Percentiles rank a stretch among this genome's conserved stretches.
phyloP scores from a whole-genome alignment of 2,113 vertebrate species.

The Sinocyclocheilus maitianheensis region DNA sequence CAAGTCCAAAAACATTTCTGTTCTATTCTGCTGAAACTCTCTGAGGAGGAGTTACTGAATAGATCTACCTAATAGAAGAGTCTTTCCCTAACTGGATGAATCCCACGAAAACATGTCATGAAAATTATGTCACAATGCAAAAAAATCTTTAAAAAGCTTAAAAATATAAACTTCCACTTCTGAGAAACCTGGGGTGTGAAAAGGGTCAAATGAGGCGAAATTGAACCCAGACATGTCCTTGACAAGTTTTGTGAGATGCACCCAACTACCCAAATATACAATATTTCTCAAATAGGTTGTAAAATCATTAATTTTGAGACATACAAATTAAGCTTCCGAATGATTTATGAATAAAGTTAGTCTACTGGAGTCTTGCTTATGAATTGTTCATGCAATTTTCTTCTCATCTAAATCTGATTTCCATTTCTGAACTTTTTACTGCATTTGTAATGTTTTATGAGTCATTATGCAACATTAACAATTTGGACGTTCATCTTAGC shows the following conservation, averaged over 20 bases:
- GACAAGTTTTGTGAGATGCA: not conserved
- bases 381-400: not conserved
- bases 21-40: constrained; percentile 1
- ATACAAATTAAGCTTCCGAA: not conserved
- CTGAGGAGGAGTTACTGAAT: not conserved
- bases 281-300: not conserved
- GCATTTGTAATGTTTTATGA: not conserved
- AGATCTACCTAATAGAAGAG: not conserved
- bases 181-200: too few species aligned
- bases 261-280: not conserved
- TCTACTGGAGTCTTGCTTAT: not conserved
- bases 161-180: not conserved
- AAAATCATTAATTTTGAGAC: not conserved
- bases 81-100: not conserved
- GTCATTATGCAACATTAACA: constrained; percentile 68
- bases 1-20: constrained; percentile 43
- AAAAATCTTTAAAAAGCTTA: not conserved
- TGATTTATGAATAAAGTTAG: not conserved
- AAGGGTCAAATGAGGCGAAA: not conserved
- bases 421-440: not conserved
- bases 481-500: constrained; percentile 65
- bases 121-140: not conserved
- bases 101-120: not conserved
- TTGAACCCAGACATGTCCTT: not conserved
- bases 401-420: not conserved